Evolutionary conservation across 2,888 invertebrate species (phyloP).

Genomic region (Smittia aterrima): DNA sequence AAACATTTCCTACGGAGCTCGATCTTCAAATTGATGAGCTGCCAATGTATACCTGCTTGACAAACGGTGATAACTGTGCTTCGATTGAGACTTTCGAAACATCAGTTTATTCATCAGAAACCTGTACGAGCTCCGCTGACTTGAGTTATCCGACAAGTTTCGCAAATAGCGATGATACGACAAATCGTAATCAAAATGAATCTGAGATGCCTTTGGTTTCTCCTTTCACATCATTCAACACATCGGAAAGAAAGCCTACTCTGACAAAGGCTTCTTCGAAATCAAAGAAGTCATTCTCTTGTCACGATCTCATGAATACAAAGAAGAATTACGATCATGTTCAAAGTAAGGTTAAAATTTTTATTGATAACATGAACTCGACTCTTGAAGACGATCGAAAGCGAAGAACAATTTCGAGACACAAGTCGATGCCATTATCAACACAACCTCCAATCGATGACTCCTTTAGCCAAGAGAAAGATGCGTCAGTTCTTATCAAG

Average conservation of each 20-base stretch:
- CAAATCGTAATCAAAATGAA: not conserved
- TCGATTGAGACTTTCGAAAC: not conserved
- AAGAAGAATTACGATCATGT: constrained; percentile 32
- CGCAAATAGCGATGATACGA: not conserved
- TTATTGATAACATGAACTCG: constrained; percentile 16
- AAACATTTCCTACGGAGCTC: constrained; percentile 23
- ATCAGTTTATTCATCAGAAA: not conserved
- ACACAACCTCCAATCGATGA: constrained; percentile 11
- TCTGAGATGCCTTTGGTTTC: not conserved
- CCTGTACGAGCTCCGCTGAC: not conserved
- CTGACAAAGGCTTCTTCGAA: constrained; percentile 1
- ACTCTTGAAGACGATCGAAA: not conserved
- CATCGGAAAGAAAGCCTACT: not conserved
- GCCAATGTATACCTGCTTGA: not conserved
- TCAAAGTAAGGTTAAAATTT: constrained; percentile 18
- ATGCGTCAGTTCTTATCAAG: not conserved
- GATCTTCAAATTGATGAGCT: not conserved
- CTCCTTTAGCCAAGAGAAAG: not conserved
- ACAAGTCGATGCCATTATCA: constrained; percentile 29
- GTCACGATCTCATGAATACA: not conserved
- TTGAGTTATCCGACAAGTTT: not conserved
- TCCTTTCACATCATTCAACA: not conserved
- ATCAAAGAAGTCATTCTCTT: constrained; percentile 20
- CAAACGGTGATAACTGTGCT: not conserved
- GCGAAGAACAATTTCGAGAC: not conserved